These are phyloP conservation scores for Leptopilina syphax DNA, from an alignment of 2,888 invertebrate species.

Conservation along the genomic window DNA sequence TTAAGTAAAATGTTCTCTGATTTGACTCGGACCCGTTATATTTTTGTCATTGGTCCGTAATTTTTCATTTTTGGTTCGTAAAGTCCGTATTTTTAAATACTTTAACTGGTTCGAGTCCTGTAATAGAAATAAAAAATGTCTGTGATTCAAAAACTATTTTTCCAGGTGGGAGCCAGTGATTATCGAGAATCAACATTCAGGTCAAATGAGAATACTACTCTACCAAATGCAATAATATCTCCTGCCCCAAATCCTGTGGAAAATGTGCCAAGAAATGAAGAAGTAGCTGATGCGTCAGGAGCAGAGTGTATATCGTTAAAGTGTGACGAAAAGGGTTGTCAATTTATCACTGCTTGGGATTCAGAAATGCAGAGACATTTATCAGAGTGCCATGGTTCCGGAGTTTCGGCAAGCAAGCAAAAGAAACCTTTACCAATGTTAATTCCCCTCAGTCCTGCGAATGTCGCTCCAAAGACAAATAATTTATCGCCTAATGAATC, in stretches of 20 bases:
- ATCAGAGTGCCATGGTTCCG: conserved; percentile 67
- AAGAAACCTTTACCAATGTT: conserved; percentile 72
- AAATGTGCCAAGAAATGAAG: conserved; percentile 53
- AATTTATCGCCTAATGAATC: conserved; percentile 55
- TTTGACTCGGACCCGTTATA: no score
- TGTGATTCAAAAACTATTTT: background rate
- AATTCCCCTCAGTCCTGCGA: conserved; percentile 67
- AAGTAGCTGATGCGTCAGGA: conserved; percentile 67
- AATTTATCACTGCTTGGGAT: conserved; percentile 80
- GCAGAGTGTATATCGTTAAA: conserved; percentile 78
- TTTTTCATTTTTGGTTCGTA: no score
- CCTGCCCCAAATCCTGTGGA: conserved; percentile 25
- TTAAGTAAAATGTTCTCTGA: no score
- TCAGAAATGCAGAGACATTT: conserved; percentile 78
- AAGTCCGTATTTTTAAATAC: no score
- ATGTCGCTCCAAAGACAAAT: conserved; percentile 52
- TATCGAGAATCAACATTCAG: conserved; percentile 62
- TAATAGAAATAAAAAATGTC: no score
- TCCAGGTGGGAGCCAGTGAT: conserved; percentile 72
- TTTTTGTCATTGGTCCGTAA: no score
- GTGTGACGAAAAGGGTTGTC: conserved; percentile 78
- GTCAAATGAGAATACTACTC: conserved; percentile 44
- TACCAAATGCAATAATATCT: background rate
- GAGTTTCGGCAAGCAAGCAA: conserved; percentile 60
- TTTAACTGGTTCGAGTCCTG: no score